These are phyloP conservation scores for Nephila pilipes DNA, from an alignment of 1,140 invertebrate species.

Conservation along the genomic window DNA sequence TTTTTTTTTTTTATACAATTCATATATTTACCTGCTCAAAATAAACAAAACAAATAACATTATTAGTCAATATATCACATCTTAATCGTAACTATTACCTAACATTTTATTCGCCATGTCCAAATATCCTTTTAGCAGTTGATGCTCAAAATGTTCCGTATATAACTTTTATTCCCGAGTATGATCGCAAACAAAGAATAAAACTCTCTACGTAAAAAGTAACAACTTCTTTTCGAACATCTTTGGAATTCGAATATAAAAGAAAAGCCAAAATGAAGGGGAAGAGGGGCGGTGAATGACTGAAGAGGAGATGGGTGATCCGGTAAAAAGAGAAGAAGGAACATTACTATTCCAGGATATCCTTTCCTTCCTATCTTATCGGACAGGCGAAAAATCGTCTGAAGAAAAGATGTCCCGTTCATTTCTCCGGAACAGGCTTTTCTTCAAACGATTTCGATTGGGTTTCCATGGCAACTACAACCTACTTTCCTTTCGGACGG, in stretches of 20 bases:
- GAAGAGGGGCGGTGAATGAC: not conserved
- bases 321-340: not conserved
- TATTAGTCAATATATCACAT: no score
- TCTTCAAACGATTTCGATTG: not conserved
- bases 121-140: no score
- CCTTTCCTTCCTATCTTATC: not conserved
- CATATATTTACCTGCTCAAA: no score
- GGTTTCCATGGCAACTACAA: not conserved
- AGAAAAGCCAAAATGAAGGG: not conserved
- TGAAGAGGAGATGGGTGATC: not conserved
- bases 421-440: not conserved
- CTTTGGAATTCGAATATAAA: not conserved
- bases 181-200: no score
- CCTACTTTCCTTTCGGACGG: not conserved
- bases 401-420: conserved; percentile 4
- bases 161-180: no score
- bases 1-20: no score
- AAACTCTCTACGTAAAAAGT: no score
- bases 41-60: no score
- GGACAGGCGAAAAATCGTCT: not conserved
- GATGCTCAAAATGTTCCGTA: no score
- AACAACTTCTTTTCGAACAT: not conserved
- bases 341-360: not conserved
- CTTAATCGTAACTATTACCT: no score
- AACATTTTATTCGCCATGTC: no score